phyloP scores from a whole-genome alignment of 2,113 vertebrate genomes.

The Melanerpes aurifrons region DNA sequence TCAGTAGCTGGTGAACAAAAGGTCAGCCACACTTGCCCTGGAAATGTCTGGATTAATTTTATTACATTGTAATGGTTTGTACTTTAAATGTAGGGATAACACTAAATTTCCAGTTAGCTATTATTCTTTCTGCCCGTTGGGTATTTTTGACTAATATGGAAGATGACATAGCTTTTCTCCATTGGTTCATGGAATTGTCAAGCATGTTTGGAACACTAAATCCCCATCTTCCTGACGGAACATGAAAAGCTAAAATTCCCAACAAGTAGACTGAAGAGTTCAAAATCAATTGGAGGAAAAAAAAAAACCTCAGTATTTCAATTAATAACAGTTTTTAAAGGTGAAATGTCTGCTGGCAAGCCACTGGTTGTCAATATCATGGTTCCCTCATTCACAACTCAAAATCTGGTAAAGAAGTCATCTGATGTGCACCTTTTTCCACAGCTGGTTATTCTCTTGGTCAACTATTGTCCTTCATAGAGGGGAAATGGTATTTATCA shows the following conservation, averaged over 20 bases:
- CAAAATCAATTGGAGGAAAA: neutral
- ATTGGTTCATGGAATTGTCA: neutral
- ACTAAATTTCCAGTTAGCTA: slow-evolving; percentile 77
- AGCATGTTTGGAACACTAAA: neutral
- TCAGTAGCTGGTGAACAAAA: slow-evolving; percentile 85
- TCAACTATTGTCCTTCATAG: neutral
- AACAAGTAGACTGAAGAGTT: neutral
- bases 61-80: slow-evolving; percentile 83
- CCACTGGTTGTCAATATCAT: neutral
- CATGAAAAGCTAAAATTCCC: neutral
- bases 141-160: slow-evolving; percentile 62
- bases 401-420: neutral
- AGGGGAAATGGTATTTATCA: neutral
- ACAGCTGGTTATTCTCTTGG: neutral
- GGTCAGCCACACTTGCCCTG: slow-evolving; percentile 85
- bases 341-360: neutral
- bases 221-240: neutral
- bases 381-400: neutral
- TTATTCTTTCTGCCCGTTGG: slow-evolving; percentile 62
- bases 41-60: slow-evolving; percentile 88
- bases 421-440: neutral
- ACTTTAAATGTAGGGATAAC: slow-evolving; percentile 80
- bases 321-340: neutral
- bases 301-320: neutral
- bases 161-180: slow-evolving; percentile 54